phyloP scores from a whole-genome alignment of 92 coral and sea anemone genomes.

The Zoanthus sansibaricus region DNA sequence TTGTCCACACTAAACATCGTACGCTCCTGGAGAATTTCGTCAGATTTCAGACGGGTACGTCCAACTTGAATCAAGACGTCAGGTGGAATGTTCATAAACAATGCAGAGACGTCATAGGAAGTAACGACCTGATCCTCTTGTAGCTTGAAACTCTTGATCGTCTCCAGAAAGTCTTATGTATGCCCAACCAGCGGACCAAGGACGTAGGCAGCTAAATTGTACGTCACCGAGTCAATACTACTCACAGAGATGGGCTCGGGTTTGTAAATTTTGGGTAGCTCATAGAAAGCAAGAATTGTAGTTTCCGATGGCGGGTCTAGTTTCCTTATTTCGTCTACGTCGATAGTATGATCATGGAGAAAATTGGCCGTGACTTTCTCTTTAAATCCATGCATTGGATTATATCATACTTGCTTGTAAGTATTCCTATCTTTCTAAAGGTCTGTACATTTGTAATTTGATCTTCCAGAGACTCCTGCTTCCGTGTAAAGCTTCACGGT shows the following conservation, averaged over 20 bases:
- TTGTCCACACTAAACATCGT: constrained; percentile 6
- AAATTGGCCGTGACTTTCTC: constrained; percentile 13
- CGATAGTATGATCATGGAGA: constrained; percentile 24
- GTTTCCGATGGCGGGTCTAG: constrained; percentile 32
- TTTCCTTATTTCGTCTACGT: constrained; percentile 24
- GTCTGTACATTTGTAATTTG: constrained; percentile 45
- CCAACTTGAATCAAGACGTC: neutral
- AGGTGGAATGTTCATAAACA: neutral
- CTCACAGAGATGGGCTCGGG: constrained; percentile 22
- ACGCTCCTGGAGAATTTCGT: constrained; percentile 13
- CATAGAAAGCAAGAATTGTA: constrained; percentile 8
- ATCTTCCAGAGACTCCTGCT: constrained; percentile 33
- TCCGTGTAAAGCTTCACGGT: constrained; percentile 46
- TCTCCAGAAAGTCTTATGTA: neutral
- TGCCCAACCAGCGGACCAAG: constrained; percentile 2
- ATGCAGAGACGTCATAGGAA: constrained; percentile 17
- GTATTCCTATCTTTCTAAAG: neutral
- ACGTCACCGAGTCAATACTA: too few relatives aligned
- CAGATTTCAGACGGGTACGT: neutral
- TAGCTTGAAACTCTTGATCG: neutral
- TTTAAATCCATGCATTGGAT: constrained; percentile 21
- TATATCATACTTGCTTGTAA: constrained; percentile 40
- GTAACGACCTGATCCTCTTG: constrained; percentile 20
- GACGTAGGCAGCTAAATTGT: neutral
- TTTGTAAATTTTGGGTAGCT: constrained; percentile 35